Base-by-base conservation (phyloP, 2,888 invertebrate species). In the Tanaodytes sp. region DNA sequence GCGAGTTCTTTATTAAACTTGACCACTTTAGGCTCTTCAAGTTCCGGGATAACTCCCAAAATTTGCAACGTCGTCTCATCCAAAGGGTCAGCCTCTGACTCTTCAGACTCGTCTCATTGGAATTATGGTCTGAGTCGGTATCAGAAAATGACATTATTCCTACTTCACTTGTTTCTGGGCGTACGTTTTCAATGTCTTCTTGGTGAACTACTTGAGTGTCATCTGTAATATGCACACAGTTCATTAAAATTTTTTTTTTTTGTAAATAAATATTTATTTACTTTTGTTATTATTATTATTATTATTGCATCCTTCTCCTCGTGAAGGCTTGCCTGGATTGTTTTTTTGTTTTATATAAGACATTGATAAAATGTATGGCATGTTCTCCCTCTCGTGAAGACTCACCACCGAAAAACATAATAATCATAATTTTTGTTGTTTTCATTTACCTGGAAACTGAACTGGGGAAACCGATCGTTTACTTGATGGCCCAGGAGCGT, bases 371-470 rank as follows among this genome's bases (percentile, higher is more conserved):
- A 33, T n/a, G 8, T 12, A 12, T 33, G 36, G 12, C 12, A 6
- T 33, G 36, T 12, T n/a, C 36, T 33, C 12, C 36, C 36, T 33
- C 36, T 6, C 12, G 36, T 33, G 36, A 33, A 33, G 36, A n/a
- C 12, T 33, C 36, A 33, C 12, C 12, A 12, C 36, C 36, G 36
- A 4, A 4, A n/a, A 33, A n/a, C n/a, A n/a, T n/a, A n/a, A n/a
- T n/a, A n/a, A n/a, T n/a, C n/a, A n/a, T n/a, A n/a, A n/a, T n/a
- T n/a, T n/a, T n/a, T n/a, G 8, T 8, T 4, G 12, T 33, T 33
- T 33, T 6, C 3, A 4, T n/a, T n/a, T 33, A 33, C 36, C 36
- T 33, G 5, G 36, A 33, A 33, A 33, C 3, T 4, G 3, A 6
- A n/a, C 36, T 33, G 27, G 27, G n/a, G n/a, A n/a, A n/a, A n/a